phyloP scores from a whole-genome alignment of 2,797 vertebrate genomes.

The Helostoma temminkii region DNA sequence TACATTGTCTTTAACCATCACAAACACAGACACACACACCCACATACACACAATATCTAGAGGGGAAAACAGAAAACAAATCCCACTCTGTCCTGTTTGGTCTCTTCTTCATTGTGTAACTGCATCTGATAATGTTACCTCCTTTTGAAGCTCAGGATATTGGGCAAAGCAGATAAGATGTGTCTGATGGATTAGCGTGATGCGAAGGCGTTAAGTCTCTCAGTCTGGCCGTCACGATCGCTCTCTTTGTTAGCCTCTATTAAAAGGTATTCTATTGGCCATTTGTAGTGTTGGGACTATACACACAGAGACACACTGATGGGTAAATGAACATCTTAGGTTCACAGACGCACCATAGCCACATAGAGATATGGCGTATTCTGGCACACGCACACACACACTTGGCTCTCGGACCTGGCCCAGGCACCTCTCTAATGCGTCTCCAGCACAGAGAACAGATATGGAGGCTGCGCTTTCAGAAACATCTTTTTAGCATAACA shows the following conservation, averaged over 20 bases:
- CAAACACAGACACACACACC: no score
- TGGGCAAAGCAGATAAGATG: slow-evolving; percentile 72
- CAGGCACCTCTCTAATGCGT: slow-evolving; percentile 45
- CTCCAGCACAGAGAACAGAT: slow-evolving; percentile 51
- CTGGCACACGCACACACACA: slow-evolving; percentile 26
- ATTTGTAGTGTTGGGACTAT: slow-evolving; percentile 50
- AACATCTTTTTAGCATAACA: slow-evolving; percentile 78
- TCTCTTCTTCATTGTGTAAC: slow-evolving; percentile 64
- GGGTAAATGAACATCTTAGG: slow-evolving; percentile 60
- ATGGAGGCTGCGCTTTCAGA: slow-evolving; percentile 58
- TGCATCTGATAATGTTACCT: slow-evolving; percentile 64
- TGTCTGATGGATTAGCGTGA: slow-evolving; percentile 69
- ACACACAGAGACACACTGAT: slow-evolving; percentile 46
- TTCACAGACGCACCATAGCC: slow-evolving; percentile 22
- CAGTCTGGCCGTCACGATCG: slow-evolving; percentile 46
- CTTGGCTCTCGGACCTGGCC: slow-evolving; percentile 55
- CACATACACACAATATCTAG: background rate
- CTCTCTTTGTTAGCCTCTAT: slow-evolving; percentile 63
- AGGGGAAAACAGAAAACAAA: slow-evolving; percentile 17
- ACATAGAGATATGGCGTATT: slow-evolving; percentile 27
- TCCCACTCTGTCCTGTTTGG: slow-evolving; percentile 34
- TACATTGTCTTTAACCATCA: background rate
- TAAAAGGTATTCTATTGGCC: slow-evolving; percentile 62
- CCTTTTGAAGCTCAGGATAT: slow-evolving; percentile 73
- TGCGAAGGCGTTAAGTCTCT: slow-evolving; percentile 65